Conservation (phyloP, 1,140 invertebrate genomes). For the Wiebesia pumilae region DNA sequence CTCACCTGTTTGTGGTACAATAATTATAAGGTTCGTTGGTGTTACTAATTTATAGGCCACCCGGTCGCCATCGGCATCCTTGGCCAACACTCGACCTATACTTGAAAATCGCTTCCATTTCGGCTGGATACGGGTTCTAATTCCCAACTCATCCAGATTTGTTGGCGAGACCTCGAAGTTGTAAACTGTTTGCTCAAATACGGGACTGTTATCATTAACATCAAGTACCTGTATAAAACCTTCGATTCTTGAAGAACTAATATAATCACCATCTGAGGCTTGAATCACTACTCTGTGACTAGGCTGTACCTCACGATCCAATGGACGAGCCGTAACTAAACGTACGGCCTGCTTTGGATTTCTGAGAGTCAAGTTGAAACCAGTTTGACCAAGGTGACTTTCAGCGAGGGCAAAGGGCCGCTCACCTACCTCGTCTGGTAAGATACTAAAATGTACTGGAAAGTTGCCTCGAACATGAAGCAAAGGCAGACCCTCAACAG, state of each 20-base stretch:
- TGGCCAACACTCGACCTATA: conserved; percentile 87
- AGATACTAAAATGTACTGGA: conserved; percentile 85
- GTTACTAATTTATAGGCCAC: conserved; percentile 88
- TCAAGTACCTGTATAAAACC: conserved; percentile 86
- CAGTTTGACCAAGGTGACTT: conserved; percentile 74
- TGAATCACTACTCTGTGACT: conserved; percentile 76
- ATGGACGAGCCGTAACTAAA: conserved; percentile 81
- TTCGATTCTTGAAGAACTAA: conserved; percentile 83
- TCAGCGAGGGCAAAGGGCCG: conserved; percentile 83
- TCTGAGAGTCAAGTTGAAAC: conserved; percentile 77
- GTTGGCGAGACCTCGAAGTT: conserved; percentile 82
- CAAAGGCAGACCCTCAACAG: conserved; percentile 81
- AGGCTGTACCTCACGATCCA: conserved; percentile 84
- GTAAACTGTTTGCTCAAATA: conserved; percentile 86
- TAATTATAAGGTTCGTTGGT: conserved; percentile 86
- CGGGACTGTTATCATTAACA: conserved; percentile 92
- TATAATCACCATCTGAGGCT: conserved; percentile 83
- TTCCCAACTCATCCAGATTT: conserved; percentile 74
- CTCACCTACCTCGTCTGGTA: conserved; percentile 82
- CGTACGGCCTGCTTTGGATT: conserved; percentile 77
- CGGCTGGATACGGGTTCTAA: conserved; percentile 58
- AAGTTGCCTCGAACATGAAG: conserved; percentile 76
- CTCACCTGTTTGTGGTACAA: conserved; percentile 94
- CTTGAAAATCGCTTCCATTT: conserved; percentile 85
- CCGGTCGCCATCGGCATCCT: conserved; percentile 90